Evolutionary conservation across 2,888 invertebrate species (phyloP).

Genomic region (Agonopterix subpropinquella): DNA sequence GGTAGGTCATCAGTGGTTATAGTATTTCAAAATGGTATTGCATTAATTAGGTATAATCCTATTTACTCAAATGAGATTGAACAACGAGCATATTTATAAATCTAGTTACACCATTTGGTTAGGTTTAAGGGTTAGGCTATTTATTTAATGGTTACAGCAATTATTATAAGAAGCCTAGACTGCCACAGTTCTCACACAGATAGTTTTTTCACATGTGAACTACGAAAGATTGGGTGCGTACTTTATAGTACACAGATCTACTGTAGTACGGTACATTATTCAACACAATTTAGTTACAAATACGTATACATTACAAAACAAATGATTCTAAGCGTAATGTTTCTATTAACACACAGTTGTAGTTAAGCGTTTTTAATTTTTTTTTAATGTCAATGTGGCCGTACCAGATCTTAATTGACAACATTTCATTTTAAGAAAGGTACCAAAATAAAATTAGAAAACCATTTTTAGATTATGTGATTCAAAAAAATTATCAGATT

Average conservation of each 20-base stretch:
- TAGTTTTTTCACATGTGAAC: constrained; percentile 39
- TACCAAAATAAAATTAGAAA: no score
- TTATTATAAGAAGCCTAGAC: constrained; percentile 26
- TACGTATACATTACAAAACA: constrained; percentile 57
- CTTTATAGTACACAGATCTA: constrained; percentile 63
- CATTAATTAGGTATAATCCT: constrained; percentile 19
- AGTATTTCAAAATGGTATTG: constrained; percentile 5
- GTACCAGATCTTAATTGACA: constrained; percentile 38
- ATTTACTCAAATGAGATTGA: constrained; percentile 39
- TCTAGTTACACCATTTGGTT: constrained; percentile 45
- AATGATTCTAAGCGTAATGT: constrained; percentile 69
- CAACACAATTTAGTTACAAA: constrained; percentile 65
- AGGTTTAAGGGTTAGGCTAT: constrained; percentile 20
- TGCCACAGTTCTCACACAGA: constrained; percentile 30
- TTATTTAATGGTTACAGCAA: constrained; percentile 15
- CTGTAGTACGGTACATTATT: constrained; percentile 65
- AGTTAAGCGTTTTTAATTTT: constrained; percentile 61
- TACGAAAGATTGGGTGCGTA: constrained; percentile 54
- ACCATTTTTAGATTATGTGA: no score
- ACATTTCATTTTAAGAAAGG: no score
- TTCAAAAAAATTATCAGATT: no score
- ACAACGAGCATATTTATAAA: constrained; percentile 39
- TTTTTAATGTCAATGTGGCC: constrained; percentile 44
- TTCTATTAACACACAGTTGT: constrained; percentile 68
- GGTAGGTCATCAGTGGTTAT: neutral